Base-by-base conservation (phyloP, 2,888 invertebrate genomes). In the Dynastes grantii region DNA sequence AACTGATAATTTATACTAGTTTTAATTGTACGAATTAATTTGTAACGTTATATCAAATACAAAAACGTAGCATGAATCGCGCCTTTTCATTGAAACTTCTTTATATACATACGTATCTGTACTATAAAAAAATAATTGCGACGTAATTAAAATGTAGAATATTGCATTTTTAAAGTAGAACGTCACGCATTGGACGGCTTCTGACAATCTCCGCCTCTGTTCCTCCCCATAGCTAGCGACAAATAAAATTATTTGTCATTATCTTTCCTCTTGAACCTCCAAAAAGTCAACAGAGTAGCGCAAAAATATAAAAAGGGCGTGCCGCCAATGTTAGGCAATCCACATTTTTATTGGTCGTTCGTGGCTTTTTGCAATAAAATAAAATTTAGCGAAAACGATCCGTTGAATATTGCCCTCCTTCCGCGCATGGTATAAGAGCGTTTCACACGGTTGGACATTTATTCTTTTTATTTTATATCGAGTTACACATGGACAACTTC, bases 231-330 rank as follows among this genome's bases (percentile, higher is more conserved):
- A 76, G 78, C 63, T 73, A 73, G 64, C 78, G 78, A 78, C 78
- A 78, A 78, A 78, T 78, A 78, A 78, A 78, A 78, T 78, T 78
- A 78, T 78, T 61, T 78, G 71, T 64, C 68, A 76, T 75, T 76
- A 76, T 76, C 65, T 73, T 73, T 73, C 73, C 73, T 73, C 73
- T 73, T 73, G 73, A 58, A 22, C 73, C 58, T 37, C 40, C 73
- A 73, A 73, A 73, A 73, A 73, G 73, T 73, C 73, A 73, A 73
- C 73, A 73, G 73, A 61, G 51, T 73, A 73, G 27, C 73, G 37
- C 16, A 73, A 73, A 71, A 58, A 73, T 73, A 73, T 71, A 73
- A 40, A 73, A 71, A 73, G 58, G 73, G 73, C 73, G 73, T 58
- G 40, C 73, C 73, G 61, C 73, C 58, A 40, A 73, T 73, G 73